Evolutionary conservation across 1,140 invertebrate species (phyloP), one percentile per base, ranked within the genome.

Genomic region (Panulirus ornatus): DNA sequence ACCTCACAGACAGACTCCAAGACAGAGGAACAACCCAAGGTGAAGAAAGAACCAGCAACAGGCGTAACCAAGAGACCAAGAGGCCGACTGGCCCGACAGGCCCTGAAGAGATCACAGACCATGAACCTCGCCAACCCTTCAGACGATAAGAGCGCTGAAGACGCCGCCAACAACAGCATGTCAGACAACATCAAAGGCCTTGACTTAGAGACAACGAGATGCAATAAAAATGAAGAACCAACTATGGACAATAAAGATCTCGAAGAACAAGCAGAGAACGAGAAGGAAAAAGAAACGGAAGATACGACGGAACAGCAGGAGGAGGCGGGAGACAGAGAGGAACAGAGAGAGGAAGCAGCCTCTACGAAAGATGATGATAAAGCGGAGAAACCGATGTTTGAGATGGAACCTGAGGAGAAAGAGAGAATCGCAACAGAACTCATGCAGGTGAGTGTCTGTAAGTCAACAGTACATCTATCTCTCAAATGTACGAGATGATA

Each of bases 361-460:
- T 6, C 34, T 19, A 58, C 30, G 47, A 86, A 91, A 8, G 71
- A 63, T 6, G 36, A 44, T 1, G 36, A 84, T 47, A 27, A 82
- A 34, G 85, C 44, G 19, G 84, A 86, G 22, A 51, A 70, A 19
- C 27, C 58, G 11, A 40, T 78, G 38, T 85, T 86, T 38, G 91
- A 92, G 36, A 66, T 87, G 47, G 89, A 91, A 40, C 84, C 84
- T 47, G 86, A 92, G 6, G 87, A 86, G 79, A 92, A 88, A 84
- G 70, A 86, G 14, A 86, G 84, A n/a, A 86, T 91, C 11, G 58
- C 76, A 0, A 91, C 83, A 58, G 75, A 85, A 58, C 75, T 81
- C 0, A 11, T 86, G 75, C 36, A 71, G 78, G 87, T 88, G 30
- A 14, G 19, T 40, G n/a, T n/a, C n/a, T n/a, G n/a, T n/a, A n/a